phyloP scores from a whole-genome alignment of 1,140 invertebrate species.

The Leptopilina clavipes region DNA sequence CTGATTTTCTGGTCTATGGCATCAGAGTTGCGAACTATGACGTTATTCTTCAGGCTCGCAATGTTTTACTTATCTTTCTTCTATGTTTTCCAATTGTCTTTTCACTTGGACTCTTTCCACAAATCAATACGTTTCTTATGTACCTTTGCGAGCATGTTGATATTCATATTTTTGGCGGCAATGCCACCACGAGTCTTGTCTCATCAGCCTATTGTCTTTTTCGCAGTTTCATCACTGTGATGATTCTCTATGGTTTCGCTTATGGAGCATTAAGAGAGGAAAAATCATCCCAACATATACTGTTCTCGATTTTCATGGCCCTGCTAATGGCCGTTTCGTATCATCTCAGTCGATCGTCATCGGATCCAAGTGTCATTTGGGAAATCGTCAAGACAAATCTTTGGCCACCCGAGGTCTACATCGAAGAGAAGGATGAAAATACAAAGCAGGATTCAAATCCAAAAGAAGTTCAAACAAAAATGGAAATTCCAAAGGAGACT shows the following conservation, averaged over 20 bases:
- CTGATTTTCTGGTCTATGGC: conserved; percentile 83
- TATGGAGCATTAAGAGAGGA: conserved; percentile 87
- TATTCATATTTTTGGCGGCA: conserved; percentile 98
- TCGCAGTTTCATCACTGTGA: conserved; percentile 86
- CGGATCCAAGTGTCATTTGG: conserved; percentile 93
- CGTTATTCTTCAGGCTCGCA: conserved; percentile 81
- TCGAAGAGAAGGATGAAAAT: conserved; percentile 48
- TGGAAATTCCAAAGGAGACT: conserved; percentile 42
- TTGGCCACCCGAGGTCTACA: conserved; percentile 80
- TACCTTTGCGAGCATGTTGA: conserved; percentile 97
- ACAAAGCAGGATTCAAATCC: conserved; percentile 48
- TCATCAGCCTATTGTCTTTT: conserved; percentile 90
- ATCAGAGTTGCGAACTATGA: conserved; percentile 82
- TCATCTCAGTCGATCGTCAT: conserved; percentile 92
- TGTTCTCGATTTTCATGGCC: conserved; percentile 97
- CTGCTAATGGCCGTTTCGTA: conserved; percentile 92
- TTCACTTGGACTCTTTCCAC: conserved; percentile 95
- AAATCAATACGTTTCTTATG: conserved; percentile 97
- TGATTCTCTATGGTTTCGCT: conserved; percentile 91
- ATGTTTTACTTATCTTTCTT: conserved; percentile 86
- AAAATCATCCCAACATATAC: conserved; percentile 90
- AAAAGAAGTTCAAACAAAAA: conserved; percentile 41
- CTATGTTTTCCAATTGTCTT: conserved; percentile 95
- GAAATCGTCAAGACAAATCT: conserved; percentile 88
- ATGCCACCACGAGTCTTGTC: conserved; percentile 91